Percentiles rank a stretch among this genome's conserved stretches.
phyloP scores from a whole-genome alignment of 2,888 invertebrate species.

The Ceriagrion tenellum region DNA sequence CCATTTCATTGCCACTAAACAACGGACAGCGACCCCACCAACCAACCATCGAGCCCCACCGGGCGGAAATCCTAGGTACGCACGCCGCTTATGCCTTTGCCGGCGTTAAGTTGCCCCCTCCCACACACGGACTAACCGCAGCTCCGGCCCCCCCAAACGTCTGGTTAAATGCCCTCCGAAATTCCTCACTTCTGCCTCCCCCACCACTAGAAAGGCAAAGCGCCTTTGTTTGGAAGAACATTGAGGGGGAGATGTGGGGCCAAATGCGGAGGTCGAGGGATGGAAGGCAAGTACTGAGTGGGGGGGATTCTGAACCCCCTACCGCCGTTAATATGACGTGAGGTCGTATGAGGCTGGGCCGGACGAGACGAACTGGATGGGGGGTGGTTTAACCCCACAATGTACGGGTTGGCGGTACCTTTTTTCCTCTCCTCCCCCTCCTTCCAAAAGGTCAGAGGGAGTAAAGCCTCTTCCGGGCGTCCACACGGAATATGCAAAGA shows the following conservation, averaged over 20 bases:
- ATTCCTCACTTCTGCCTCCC: background rate
- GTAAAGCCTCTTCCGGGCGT: background rate
- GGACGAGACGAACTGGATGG: background rate
- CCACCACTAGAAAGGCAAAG: background rate
- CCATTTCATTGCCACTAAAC: constrained; percentile 1
- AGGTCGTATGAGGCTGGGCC: background rate
- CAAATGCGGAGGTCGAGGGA: background rate
- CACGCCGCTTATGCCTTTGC: background rate
- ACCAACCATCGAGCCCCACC: background rate
- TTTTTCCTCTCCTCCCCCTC: background rate
- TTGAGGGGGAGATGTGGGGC: background rate
- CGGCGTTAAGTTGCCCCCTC: background rate
- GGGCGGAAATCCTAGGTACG: background rate
- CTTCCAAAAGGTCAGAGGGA: too few relatives aligned
- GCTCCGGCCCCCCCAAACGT: background rate
- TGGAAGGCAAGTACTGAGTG: background rate
- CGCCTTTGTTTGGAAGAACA: background rate
- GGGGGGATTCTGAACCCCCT: background rate
- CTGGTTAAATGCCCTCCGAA: background rate
- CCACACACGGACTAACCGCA: background rate
- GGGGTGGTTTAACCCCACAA: background rate
- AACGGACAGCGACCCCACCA: background rate
- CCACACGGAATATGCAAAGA: constrained; percentile 4
- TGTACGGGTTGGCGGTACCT: background rate
- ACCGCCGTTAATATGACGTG: background rate